Evolutionary conservation across 2,888 invertebrate genomes (phyloP).

Genomic region (Cyclophora punctaria): DNA sequence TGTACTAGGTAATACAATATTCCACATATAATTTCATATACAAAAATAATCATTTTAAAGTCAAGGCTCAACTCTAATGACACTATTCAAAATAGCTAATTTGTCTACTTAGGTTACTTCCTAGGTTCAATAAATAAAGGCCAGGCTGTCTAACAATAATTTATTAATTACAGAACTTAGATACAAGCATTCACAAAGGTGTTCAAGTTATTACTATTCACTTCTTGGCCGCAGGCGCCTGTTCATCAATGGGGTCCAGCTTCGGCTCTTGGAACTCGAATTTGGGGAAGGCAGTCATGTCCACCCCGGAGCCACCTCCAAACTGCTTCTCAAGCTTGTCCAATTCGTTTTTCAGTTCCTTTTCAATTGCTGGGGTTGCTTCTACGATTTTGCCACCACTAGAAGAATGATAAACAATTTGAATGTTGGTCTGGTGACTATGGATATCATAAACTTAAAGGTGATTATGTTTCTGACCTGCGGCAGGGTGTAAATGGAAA

Average conservation of each 20-base stretch:
- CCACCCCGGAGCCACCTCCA: conserved; percentile 83
- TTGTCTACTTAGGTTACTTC: too few species aligned
- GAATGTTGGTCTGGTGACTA: too few species aligned
- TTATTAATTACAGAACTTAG: conserved; percentile 15
- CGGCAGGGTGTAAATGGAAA: too few species aligned
- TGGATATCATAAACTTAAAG: too few species aligned
- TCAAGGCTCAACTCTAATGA: too few species aligned
- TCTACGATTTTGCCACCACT: conserved; percentile 91
- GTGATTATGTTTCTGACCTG: too few species aligned
- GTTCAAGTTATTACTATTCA: conserved; percentile 29
- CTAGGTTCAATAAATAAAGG: too few species aligned
- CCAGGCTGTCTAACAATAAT: conserved; percentile 15
- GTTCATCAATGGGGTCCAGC: conserved; percentile 78
- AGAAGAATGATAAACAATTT: conserved; percentile 18
- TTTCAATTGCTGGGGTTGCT: conserved; percentile 83
- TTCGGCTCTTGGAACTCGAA: conserved; percentile 87
- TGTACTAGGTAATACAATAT: too few species aligned
- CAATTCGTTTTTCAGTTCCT: conserved; percentile 83
- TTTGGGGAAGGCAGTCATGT: conserved; percentile 92
- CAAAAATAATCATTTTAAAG: too few species aligned
- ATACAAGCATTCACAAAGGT: conserved; percentile 17
- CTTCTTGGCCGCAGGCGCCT: conserved; percentile 41
- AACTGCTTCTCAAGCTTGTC: conserved; percentile 87
- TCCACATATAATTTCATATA: too few species aligned
- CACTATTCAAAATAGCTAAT: too few species aligned